These are phyloP conservation scores for Notothenia rossii DNA, from an alignment of 2,113 vertebrate species.

Conservation along the genomic window DNA sequence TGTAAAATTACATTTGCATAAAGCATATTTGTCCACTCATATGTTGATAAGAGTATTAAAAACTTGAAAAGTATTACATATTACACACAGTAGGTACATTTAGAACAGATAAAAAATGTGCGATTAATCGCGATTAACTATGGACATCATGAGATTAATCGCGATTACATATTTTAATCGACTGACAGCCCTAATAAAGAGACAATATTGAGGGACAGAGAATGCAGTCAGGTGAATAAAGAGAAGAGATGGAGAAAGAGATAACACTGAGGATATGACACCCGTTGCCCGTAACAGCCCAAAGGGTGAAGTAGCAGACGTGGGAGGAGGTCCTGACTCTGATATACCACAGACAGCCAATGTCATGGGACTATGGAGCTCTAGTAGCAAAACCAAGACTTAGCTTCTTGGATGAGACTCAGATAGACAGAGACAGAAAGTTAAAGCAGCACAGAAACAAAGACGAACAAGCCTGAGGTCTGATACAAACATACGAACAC, in stretches of 20 bases:
- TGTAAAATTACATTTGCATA: too few species aligned
- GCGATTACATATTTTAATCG: too few species aligned
- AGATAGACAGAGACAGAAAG: slow-evolving; percentile 57
- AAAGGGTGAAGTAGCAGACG: slow-evolving; percentile 24
- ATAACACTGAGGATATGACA: slow-evolving; percentile 27
- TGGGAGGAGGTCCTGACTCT: slow-evolving; percentile 61
- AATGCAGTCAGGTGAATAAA: background rate
- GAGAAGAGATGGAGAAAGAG: slow-evolving; percentile 7
- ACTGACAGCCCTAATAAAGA: background rate
- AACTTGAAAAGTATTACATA: too few species aligned
- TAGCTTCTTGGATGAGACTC: slow-evolving; percentile 35
- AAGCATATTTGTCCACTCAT: too few species aligned
- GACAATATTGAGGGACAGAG: background rate
- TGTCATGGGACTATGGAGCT: slow-evolving; percentile 14
- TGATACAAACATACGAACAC: slow-evolving; percentile 22
- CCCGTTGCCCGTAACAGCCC: slow-evolving; percentile 18
- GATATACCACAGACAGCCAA: slow-evolving; percentile 32
- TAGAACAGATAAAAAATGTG: too few species aligned
- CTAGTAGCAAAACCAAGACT: slow-evolving; percentile 10
- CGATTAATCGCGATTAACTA: too few species aligned
- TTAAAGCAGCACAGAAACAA: slow-evolving; percentile 40
- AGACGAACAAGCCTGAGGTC: slow-evolving; percentile 49
- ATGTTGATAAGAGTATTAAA: too few species aligned
- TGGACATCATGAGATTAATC: too few species aligned
- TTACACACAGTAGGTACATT: too few species aligned